Base-by-base conservation (phyloP, 2,888 invertebrate genomes). In the Baccha elongata region DNA sequence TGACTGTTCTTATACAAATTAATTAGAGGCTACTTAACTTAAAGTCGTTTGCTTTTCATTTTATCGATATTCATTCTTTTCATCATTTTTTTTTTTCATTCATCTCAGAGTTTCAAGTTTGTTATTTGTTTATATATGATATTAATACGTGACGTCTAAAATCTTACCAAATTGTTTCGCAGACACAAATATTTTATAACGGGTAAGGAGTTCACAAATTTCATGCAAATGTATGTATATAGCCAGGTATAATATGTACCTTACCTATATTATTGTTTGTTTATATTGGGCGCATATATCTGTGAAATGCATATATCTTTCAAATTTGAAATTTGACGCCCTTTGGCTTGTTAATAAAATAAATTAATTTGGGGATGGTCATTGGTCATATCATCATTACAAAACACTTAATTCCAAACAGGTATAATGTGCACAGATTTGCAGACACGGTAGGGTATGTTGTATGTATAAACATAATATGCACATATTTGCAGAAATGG, bases 381-480 rank as follows among this genome's bases (percentile, higher is more conserved):
- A 10, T 13, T 35, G 11, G 11, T 0, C 13, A 37, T 35, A 42
- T 35, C 35, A 42, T 52, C 60, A 68, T 60, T 60, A 52, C 74
- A 53, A 76, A 69, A 55, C 55, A 69, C 58, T 78, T 53, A 35
- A 80, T 80, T 80, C 80, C 44, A 23, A 65, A 48, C 80, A 80
- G 80, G 80, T 80, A 75, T 50, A 67, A 60, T 69, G 37, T 69
- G 58, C 62, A 74, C 44, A 80, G 50, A 64, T 69, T 64, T 40
- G 40, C 21, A 44, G 69, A 44, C 55, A 42, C n/a, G 58, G 50
- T 58, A 19, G 74, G 64, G 64, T 75, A 44, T 13, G 6, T 35
- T 69, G 74, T n/a, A n/a, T n/a, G n/a, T n/a, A n/a, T n/a, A n/a
- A n/a, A n/a, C n/a, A 75, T 50, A 67, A 60, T 69, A 29, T 69